Evolutionary conservation across 2,113 vertebrate species (phyloP).

Genomic region (Sorex fumeus): DNA sequence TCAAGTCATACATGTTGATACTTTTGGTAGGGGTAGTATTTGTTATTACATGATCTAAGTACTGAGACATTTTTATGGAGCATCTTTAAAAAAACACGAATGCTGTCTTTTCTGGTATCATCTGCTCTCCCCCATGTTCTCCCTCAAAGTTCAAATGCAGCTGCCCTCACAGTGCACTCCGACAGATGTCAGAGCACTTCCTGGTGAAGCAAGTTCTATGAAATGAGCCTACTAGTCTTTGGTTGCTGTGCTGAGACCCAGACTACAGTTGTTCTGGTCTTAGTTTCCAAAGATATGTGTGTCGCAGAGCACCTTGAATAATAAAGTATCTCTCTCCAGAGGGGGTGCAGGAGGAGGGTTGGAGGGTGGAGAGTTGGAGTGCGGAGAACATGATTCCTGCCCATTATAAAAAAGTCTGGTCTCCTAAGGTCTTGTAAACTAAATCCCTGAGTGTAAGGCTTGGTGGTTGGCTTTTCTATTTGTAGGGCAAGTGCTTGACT

Average conservation of each 20-base stretch:
- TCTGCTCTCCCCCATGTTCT: background rate
- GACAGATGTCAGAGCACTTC: no score
- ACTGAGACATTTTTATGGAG: background rate
- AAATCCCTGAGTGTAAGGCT: background rate
- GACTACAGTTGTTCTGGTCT: no score
- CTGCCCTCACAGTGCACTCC: background rate
- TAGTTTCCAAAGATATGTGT: no score
- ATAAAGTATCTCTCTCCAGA: no score
- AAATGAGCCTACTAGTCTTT: no score
- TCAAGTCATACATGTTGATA: background rate
- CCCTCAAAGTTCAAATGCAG: background rate
- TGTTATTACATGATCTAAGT: background rate
- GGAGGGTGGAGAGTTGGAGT: no score
- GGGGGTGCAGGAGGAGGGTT: no score
- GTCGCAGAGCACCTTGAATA: no score
- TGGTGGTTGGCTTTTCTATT: background rate
- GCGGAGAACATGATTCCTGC: no score
- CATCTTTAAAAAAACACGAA: constrained; percentile 19
- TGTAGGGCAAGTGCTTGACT: background rate
- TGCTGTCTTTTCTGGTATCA: background rate
- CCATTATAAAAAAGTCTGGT: no score
- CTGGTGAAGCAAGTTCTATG: no score
- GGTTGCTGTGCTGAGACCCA: no score
- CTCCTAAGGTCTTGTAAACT: background rate
- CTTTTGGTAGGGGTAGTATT: background rate